Evolutionary conservation across 2,113 vertebrate species (phyloP).

Genomic region (Philantomba maxwellii): DNA sequence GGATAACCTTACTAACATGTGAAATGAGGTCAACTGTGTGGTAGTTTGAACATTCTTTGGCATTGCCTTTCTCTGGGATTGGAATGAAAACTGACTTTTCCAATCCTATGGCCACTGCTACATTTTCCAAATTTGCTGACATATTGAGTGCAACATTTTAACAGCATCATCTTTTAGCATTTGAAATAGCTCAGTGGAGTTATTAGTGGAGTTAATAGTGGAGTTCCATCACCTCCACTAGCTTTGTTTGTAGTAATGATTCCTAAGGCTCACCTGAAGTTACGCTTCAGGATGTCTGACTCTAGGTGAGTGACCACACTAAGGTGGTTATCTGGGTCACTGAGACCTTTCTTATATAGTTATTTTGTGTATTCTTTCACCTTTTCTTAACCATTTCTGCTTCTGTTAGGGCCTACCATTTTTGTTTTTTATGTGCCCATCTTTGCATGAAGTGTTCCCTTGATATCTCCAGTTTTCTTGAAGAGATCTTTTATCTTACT

Average conservation of each 20-base stretch:
- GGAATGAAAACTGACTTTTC: neutral
- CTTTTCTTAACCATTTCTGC: neutral
- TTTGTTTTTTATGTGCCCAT: neutral
- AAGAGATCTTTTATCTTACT: neutral
- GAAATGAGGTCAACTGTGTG: neutral
- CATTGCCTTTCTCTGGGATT: neutral
- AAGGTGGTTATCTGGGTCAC: neutral
- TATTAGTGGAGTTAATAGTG: too few species aligned
- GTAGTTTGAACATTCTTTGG: neutral
- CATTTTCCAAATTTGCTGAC: neutral
- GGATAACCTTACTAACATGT: neutral
- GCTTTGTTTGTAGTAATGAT: neutral
- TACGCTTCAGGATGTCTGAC: neutral
- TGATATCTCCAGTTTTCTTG: neutral
- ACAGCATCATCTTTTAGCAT: neutral
- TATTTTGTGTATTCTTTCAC: neutral
- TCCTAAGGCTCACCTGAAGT: neutral
- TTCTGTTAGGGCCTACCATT: neutral
- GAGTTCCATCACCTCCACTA: neutral
- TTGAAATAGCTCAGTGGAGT: neutral
- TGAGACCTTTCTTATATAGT: neutral
- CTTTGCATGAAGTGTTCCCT: neutral
- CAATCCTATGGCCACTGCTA: neutral
- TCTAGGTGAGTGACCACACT: neutral
- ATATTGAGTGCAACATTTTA: neutral